phyloP scores from a whole-genome alignment of 2,113 vertebrate species.

The Pao palembangensis region DNA sequence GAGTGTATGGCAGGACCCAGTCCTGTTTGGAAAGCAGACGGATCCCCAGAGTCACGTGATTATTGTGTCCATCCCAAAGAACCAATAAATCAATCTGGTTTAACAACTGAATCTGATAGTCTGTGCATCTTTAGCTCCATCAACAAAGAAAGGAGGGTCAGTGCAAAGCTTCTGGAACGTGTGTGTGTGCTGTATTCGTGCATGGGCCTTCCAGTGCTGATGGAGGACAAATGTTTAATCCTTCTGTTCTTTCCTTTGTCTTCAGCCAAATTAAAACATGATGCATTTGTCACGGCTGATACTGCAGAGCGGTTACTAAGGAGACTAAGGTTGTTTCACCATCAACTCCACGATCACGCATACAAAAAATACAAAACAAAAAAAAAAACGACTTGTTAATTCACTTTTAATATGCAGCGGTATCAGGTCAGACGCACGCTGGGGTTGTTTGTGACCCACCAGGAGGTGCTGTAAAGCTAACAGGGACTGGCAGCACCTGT shows the following conservation, averaged over 20 bases:
- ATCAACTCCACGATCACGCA: slow-evolving; percentile 18
- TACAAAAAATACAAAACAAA: no score
- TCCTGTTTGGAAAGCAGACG: slow-evolving; percentile 77
- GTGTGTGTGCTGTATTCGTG: slow-evolving; percentile 40
- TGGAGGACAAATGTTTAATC: slow-evolving; percentile 5
- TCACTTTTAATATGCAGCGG: slow-evolving; percentile 63
- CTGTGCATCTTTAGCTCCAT: slow-evolving; percentile 78
- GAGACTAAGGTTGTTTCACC: slow-evolving; percentile 15
- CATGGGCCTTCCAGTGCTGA: slow-evolving; percentile 2
- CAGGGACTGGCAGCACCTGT: slow-evolving; percentile 70
- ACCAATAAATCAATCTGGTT: slow-evolving; percentile 93
- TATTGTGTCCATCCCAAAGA: slow-evolving; percentile 81
- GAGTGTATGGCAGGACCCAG: slow-evolving; percentile 77
- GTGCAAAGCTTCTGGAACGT: slow-evolving; percentile 72
- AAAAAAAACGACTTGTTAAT: slow-evolving; percentile 33
- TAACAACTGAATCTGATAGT: slow-evolving; percentile 80
- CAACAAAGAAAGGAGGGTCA: slow-evolving; percentile 64
- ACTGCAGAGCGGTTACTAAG: slow-evolving; percentile 3
- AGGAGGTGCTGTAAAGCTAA: slow-evolving; percentile 69
- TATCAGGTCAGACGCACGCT: slow-evolving; percentile 62
- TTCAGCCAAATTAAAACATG: slow-evolving; percentile 25
- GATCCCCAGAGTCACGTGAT: slow-evolving; percentile 84
- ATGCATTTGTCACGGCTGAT: slow-evolving; percentile 8
- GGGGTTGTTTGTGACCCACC: slow-evolving; percentile 67
- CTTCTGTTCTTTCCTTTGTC: neutral